Evolutionary conservation across 2,797 vertebrate genomes (phyloP).

Genomic region (Sebastes variabilis): DNA sequence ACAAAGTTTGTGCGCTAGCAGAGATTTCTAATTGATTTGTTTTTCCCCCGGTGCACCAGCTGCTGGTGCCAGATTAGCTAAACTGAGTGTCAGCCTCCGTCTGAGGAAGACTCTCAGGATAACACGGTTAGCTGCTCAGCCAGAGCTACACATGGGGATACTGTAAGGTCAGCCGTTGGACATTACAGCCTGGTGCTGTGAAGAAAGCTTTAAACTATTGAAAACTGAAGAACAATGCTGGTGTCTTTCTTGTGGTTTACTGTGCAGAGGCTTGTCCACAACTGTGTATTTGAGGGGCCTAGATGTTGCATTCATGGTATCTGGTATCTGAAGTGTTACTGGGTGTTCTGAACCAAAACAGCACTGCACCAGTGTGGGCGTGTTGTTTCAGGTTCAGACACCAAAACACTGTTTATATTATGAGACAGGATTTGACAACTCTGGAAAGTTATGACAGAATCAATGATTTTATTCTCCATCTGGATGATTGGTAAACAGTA

Average conservation of each 20-base stretch:
- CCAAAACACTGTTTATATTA: not conserved
- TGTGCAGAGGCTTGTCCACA: not conserved
- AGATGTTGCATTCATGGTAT: not conserved
- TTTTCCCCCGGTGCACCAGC: conserved; percentile 59
- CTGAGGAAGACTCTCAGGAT: conserved; percentile 29
- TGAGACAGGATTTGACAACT: not conserved
- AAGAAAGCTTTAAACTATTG: not conserved
- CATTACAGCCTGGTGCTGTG: not conserved
- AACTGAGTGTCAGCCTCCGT: conserved; percentile 46
- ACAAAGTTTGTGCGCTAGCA: conserved; percentile 62
- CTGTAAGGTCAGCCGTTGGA: conserved; percentile 17
- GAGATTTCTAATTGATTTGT: conserved; percentile 72
- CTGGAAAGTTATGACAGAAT: not conserved
- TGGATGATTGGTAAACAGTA: not conserved
- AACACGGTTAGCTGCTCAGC: conserved; percentile 31
- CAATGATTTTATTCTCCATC: not conserved
- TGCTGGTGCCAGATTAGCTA: conserved; percentile 63
- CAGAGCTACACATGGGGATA: not conserved
- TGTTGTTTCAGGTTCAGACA: not conserved
- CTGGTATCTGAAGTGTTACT: not conserved
- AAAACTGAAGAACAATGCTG: not conserved
- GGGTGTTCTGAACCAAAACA: not conserved
- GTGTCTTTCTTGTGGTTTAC: not conserved
- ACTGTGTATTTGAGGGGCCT: not conserved
- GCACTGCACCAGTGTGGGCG: too few relatives aligned